phyloP scores from a whole-genome alignment of 2,797 vertebrate species.

The Parotocinclus haroldoi region DNA sequence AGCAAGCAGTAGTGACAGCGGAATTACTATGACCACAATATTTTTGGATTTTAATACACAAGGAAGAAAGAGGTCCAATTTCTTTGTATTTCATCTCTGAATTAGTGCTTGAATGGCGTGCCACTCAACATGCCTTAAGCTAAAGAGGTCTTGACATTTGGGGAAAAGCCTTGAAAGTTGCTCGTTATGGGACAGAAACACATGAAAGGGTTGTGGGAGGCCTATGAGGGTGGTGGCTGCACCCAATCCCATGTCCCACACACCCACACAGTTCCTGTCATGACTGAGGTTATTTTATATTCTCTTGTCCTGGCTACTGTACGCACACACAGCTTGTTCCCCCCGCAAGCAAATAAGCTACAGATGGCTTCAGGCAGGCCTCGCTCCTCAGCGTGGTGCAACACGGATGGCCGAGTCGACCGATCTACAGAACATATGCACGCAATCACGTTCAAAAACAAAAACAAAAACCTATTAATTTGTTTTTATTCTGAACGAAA shows the following conservation, averaged over 20 bases:
- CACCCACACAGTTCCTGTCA: constrained; percentile 45
- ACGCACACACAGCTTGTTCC: constrained; percentile 17
- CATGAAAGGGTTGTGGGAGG: constrained; percentile 39
- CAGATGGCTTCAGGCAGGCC: constrained; percentile 5
- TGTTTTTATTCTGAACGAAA: constrained; percentile 8
- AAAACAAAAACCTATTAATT: not conserved
- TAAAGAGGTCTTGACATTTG: constrained; percentile 18
- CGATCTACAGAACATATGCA: constrained; percentile 23
- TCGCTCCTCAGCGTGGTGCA: constrained; percentile 4
- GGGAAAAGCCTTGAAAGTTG: constrained; percentile 9
- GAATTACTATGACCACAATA: constrained; percentile 15
- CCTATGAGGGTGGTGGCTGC: constrained; percentile 19
- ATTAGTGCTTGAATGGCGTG: not conserved
- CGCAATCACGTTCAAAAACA: constrained; percentile 14
- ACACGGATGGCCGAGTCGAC: constrained; percentile 8
- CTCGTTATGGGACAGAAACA: constrained; percentile 19
- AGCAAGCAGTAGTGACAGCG: not conserved
- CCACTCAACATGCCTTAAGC: not conserved
- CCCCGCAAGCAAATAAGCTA: constrained; percentile 20
- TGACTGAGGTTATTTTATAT: constrained; percentile 29
- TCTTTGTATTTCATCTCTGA: not conserved
- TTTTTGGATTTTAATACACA: constrained; percentile 7
- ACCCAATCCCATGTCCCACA: constrained; percentile 35
- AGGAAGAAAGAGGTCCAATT: constrained; percentile 9
- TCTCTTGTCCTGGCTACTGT: constrained; percentile 30